Conservation (phyloP, 2,113 vertebrate species). For the Agapornis roseicollis region DNA sequence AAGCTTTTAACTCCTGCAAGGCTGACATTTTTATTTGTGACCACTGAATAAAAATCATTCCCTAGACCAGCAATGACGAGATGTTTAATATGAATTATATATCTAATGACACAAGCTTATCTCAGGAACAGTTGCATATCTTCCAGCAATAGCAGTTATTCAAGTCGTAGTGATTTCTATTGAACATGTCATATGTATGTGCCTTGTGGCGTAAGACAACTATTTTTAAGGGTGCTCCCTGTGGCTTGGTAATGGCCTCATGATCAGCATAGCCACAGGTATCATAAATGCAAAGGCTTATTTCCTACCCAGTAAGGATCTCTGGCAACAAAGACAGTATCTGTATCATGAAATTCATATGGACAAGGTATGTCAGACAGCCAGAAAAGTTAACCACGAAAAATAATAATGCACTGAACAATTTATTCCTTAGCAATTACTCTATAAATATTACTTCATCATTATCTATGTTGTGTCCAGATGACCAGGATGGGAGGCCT, state of each 20-base stretch:
- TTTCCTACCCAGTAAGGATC: not conserved
- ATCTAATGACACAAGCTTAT: slow-evolving; percentile 17
- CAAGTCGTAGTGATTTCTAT: slow-evolving; percentile 1
- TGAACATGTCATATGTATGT: not conserved
- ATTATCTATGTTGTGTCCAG: not conserved
- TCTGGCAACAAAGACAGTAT: not conserved
- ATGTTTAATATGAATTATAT: not conserved
- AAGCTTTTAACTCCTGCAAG: not conserved
- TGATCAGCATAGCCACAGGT: not conserved
- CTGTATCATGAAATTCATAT: not conserved
- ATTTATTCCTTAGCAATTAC: not conserved
- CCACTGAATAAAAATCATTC: not conserved
- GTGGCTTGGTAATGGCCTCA: not conserved
- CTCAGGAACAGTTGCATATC: not conserved
- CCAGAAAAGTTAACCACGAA: not conserved
- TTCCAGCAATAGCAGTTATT: not conserved
- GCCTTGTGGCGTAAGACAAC: not conserved
- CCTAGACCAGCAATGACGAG: not conserved
- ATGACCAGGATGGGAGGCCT: not conserved
- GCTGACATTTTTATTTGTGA: slow-evolving; percentile 24
- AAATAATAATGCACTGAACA: not conserved
- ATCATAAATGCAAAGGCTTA: not conserved
- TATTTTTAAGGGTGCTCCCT: slow-evolving; percentile 3
- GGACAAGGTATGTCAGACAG: not conserved
- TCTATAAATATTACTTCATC: not conserved